A percentile compares a stretch with the other conserved stretches of the same genome.
Conservation (phyloP, 2,888 invertebrate species). For the Criorhina ranunculi region DNA sequence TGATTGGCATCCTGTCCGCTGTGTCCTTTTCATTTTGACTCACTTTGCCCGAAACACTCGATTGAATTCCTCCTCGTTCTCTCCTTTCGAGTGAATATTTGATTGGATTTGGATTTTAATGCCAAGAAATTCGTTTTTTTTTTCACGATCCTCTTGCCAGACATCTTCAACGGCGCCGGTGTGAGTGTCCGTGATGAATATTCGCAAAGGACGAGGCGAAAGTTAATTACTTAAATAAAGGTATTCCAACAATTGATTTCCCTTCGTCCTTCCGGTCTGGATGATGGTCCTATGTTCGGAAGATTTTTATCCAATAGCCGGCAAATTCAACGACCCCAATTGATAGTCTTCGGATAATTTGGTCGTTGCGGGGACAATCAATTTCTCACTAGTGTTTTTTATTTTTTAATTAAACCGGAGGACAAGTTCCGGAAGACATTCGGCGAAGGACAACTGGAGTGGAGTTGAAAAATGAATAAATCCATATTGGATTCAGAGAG, state of each 20-base stretch:
- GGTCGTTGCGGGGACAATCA: constrained; percentile 11
- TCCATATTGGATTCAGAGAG: constrained; percentile 22
- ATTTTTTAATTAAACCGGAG: constrained; percentile 53
- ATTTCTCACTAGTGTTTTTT: constrained; percentile 21
- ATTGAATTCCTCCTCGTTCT: background rate
- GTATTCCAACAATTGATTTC: constrained; percentile 7
- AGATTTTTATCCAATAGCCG: background rate
- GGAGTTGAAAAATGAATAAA: constrained; percentile 58
- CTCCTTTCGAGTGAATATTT: constrained; percentile 18
- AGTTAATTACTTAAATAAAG: constrained; percentile 43
- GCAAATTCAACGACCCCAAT: constrained; percentile 30
- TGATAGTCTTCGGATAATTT: constrained; percentile 30
- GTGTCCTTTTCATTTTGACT: constrained; percentile 8
- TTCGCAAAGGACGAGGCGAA: constrained; percentile 10
- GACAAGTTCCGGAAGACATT: constrained; percentile 27
- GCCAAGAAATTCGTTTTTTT: background rate
- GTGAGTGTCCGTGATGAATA: background rate
- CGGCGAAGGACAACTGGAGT: constrained; percentile 20
- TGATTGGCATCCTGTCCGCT: constrained; percentile 37
- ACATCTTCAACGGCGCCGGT: background rate
- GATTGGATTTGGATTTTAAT: constrained; percentile 44
- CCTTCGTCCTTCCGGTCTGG: background rate
- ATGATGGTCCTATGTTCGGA: too few species aligned
- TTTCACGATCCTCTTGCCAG: constrained; percentile 2
- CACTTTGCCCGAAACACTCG: background rate